Conservation (phyloP, 2,797 vertebrate genomes). For the Pseudochirops corinnae region DNA sequence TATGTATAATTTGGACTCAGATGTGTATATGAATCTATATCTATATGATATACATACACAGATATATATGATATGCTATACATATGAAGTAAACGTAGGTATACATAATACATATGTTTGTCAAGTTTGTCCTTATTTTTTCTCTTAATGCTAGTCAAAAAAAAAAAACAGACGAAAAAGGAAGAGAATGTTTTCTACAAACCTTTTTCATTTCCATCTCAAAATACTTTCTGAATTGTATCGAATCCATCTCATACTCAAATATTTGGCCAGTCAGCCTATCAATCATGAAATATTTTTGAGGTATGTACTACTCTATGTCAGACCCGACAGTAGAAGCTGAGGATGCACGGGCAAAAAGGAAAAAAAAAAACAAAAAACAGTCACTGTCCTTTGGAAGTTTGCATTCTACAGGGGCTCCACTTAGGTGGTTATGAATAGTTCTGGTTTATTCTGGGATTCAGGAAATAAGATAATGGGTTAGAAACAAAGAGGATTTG, state of each 20-base stretch:
- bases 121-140: background rate
- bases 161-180: background rate
- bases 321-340: rapidly evolving
- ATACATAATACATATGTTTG: background rate
- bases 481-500: background rate
- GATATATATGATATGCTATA: too few relatives aligned
- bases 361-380: background rate
- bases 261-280: background rate
- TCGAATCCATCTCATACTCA: background rate
- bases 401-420: background rate
- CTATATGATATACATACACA: background rate
- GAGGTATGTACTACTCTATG: background rate
- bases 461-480: background rate
- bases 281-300: background rate
- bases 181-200: background rate
- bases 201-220: background rate
- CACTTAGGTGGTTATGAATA: background rate
- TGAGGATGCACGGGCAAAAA: background rate
- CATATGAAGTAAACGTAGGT: background rate
- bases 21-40: background rate
- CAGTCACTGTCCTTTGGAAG: background rate
- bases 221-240: background rate
- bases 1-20: background rate
- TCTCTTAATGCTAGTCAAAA: background rate
- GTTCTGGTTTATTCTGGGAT: background rate